phyloP scores from a whole-genome alignment of 2,113 vertebrate species.

The Saccopteryx leptura region DNA sequence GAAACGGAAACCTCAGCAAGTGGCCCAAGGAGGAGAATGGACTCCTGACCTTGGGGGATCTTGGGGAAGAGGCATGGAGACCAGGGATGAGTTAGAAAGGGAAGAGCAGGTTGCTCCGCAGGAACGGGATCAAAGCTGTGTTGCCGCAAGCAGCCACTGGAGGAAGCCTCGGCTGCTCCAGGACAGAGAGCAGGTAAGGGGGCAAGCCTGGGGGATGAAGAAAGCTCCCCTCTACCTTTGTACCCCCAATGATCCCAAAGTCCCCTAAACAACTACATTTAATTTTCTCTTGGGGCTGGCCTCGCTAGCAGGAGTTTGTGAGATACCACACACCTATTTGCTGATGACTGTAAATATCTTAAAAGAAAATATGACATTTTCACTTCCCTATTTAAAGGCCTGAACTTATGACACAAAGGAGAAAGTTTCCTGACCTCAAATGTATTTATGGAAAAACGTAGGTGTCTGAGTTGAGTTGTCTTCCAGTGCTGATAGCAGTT shows the following conservation, averaged over 20 bases:
- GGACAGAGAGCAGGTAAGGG: neutral
- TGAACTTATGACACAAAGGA: neutral
- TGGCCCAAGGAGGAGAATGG: too few species aligned
- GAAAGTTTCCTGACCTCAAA: neutral
- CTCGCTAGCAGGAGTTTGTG: neutral
- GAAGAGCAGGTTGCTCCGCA: fast-evolving
- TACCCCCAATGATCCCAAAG: neutral
- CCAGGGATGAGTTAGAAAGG: neutral
- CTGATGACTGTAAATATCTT: neutral
- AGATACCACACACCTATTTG: neutral
- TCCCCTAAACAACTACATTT: neutral
- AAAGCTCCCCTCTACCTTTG: neutral
- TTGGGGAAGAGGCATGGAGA: neutral
- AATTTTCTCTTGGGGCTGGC: neutral
- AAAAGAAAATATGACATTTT: neutral
- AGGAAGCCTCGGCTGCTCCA: neutral
- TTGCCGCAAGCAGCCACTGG: neutral
- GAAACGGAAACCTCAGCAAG: neutral
- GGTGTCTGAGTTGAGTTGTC: neutral
- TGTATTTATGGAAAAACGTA: neutral
- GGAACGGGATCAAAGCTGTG: neutral
- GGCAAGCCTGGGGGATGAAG: neutral
- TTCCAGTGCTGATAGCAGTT: neutral
- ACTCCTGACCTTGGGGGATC: fast-evolving
- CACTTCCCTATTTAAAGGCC: neutral